A percentile compares a stretch with the other conserved stretches of the same genome.
phyloP scores from a whole-genome alignment of 2,888 invertebrate species.

The Acrobasis suavella region DNA sequence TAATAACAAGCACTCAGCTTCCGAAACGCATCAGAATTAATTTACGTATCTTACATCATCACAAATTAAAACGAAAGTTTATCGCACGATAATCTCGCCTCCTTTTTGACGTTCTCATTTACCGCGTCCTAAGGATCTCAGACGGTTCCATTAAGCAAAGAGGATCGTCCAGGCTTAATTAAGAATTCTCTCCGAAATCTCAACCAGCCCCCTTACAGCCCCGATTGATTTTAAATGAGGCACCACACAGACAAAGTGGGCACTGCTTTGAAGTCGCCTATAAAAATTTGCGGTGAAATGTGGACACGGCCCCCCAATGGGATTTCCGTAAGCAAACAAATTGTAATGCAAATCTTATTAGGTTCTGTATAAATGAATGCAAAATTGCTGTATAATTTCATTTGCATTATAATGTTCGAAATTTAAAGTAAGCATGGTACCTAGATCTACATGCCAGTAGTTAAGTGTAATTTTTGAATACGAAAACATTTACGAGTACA shows the following conservation, averaged over 20 bases:
- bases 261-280: slow-evolving; percentile 54
- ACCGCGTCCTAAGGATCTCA: slow-evolving; percentile 65
- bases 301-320: slow-evolving; percentile 24
- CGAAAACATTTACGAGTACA: too few relatives aligned
- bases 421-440: background rate
- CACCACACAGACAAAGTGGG: slow-evolving; percentile 55
- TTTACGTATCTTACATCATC: slow-evolving; percentile 20
- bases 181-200: slow-evolving; percentile 79
- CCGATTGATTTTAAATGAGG: slow-evolving; percentile 80
- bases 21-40: slow-evolving; percentile 11
- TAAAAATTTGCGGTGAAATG: slow-evolving; percentile 62
- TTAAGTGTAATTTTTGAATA: too few relatives aligned
- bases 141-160: slow-evolving; percentile 75
- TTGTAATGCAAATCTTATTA: slow-evolving; percentile 18
- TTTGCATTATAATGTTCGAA: background rate
- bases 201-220: slow-evolving; percentile 65
- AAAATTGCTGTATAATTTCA: background rate
- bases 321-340: slow-evolving; percentile 9
- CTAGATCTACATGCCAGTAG: too few relatives aligned
- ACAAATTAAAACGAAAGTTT: slow-evolving; percentile 56
- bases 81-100: slow-evolving; percentile 57
- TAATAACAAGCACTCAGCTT: slow-evolving; percentile 3
- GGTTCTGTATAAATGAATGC: slow-evolving; percentile 19
- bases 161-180: slow-evolving; percentile 76
- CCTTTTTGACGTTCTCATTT: slow-evolving; percentile 64